Evolutionary conservation across 2,888 invertebrate genomes (phyloP).

Genomic region (Aromia moschata): DNA sequence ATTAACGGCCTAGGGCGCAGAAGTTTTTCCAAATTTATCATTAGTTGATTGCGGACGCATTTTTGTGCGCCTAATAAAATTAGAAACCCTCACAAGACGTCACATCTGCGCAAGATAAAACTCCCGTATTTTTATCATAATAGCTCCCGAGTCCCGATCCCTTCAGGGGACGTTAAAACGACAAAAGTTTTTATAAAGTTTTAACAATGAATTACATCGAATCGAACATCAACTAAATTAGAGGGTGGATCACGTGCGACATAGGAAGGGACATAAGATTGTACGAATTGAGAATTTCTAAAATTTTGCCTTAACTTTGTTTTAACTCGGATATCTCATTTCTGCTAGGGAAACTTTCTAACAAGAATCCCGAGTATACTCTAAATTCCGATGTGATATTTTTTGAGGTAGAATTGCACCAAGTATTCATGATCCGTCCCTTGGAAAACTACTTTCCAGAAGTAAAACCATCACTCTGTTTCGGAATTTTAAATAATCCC

Average conservation of each 20-base stretch:
- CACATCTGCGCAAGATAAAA: constrained; percentile 2
- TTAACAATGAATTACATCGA: constrained; percentile 26
- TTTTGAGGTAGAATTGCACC: constrained; percentile 6
- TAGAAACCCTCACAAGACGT: constrained; percentile 1
- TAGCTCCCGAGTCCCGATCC: constrained; percentile 16
- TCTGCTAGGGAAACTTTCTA: constrained; percentile 19
- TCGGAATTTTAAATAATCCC: too few relatives aligned
- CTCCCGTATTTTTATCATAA: constrained; percentile 12
- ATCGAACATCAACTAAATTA: constrained; percentile 31
- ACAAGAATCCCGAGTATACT: constrained; percentile 6
- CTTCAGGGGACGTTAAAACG: constrained; percentile 18
- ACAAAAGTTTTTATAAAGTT: constrained; percentile 22
- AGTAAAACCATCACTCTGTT: too few relatives aligned
- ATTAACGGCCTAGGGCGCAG: too few relatives aligned
- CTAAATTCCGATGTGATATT: constrained; percentile 2
- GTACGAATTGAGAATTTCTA: constrained; percentile 27
- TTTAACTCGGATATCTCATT: constrained; percentile 25
- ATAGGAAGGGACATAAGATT: constrained; percentile 20
- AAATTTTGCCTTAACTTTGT: constrained; percentile 24
- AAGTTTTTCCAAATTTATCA: too few relatives aligned
- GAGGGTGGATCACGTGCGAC: constrained; percentile 22
- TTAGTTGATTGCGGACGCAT: too few relatives aligned
- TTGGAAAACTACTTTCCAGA: constrained; percentile 1
- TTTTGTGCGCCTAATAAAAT: too few relatives aligned
- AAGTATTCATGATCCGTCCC: constrained; percentile 5